Conservation (phyloP, 2,888 invertebrate species). For the Tolmerus cingulatus region DNA sequence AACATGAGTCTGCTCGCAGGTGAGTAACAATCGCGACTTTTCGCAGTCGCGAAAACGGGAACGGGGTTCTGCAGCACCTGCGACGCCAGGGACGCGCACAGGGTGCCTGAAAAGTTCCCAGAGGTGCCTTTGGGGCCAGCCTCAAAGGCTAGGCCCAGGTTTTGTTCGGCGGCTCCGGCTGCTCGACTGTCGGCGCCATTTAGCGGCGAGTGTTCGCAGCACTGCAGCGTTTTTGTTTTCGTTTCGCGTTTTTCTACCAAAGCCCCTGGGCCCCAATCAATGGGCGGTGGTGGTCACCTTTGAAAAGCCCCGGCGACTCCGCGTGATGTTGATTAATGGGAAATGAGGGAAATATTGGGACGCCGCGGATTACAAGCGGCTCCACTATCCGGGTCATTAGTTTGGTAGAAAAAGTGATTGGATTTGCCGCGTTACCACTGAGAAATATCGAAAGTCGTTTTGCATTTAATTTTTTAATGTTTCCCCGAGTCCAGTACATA, state of each 20-base stretch:
- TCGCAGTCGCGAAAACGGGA: neutral
- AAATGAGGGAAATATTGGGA: neutral
- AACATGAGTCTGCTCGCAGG: neutral
- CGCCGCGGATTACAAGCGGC: neutral
- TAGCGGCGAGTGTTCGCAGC: neutral
- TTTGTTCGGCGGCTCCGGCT: neutral
- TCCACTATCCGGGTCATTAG: neutral
- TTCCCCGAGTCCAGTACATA: neutral
- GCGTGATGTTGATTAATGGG: neutral
- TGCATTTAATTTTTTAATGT: neutral
- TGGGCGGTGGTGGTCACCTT: neutral
- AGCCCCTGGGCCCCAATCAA: neutral
- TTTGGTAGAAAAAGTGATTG: neutral
- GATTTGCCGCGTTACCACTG: neutral
- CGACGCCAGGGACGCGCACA: neutral
- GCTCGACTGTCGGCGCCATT: neutral
- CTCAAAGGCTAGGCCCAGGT: neutral
- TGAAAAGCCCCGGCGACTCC: neutral
- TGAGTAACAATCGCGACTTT: neutral
- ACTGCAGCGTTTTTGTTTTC: neutral
- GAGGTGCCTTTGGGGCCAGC: neutral
- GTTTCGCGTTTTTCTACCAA: neutral
- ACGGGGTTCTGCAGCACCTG: neutral
- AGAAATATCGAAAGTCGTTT: neutral
- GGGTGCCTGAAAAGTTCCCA: neutral